These are phyloP conservation scores for Lepeophtheirus salmonis DNA, from an alignment of 1,140 invertebrate genomes.

Conservation along the genomic window DNA sequence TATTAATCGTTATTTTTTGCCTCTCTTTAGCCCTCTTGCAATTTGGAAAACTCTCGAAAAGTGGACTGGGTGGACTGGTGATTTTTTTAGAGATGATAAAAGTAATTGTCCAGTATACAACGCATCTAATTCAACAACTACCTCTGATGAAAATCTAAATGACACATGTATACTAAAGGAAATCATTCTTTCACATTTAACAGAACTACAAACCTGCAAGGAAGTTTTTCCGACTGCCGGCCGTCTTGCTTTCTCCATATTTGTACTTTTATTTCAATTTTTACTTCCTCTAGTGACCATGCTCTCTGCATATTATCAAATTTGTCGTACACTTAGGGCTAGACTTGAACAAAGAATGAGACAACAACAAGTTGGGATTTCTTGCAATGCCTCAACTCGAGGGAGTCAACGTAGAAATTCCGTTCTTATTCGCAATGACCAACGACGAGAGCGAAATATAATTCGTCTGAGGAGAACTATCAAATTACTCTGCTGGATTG, in stretches of 20 bases:
- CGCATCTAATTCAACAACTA: conserved; percentile 31
- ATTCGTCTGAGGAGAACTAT: conserved; percentile 43
- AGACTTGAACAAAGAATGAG: conserved; percentile 23
- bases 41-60: conserved; percentile 32
- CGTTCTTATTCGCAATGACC: not conserved
- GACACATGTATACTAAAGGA: conserved; percentile 23
- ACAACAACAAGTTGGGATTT: conserved; percentile 19
- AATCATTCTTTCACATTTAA: conserved; percentile 22
- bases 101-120: conserved; percentile 30
- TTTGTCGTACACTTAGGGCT: conserved; percentile 32
- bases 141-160: conserved; percentile 22
- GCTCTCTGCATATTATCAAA: conserved; percentile 30
- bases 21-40: conserved; percentile 32
- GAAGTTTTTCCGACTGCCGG: conserved; percentile 26
- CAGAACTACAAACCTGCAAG: conserved; percentile 25
- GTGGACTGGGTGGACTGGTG: conserved; percentile 27
- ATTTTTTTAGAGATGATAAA: conserved; percentile 30
- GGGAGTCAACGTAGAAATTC: not conserved
- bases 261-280: conserved; percentile 34
- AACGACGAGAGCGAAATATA: not conserved
- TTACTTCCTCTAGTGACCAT: conserved; percentile 32
- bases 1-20: too few relatives aligned
- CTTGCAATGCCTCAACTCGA: conserved; percentile 15
- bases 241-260: conserved; percentile 31
- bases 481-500: conserved; percentile 56